Evolutionary conservation across 2,113 vertebrate species (phyloP), one percentile per base, ranked within the genome.

Genomic region (Limanda limanda): DNA sequence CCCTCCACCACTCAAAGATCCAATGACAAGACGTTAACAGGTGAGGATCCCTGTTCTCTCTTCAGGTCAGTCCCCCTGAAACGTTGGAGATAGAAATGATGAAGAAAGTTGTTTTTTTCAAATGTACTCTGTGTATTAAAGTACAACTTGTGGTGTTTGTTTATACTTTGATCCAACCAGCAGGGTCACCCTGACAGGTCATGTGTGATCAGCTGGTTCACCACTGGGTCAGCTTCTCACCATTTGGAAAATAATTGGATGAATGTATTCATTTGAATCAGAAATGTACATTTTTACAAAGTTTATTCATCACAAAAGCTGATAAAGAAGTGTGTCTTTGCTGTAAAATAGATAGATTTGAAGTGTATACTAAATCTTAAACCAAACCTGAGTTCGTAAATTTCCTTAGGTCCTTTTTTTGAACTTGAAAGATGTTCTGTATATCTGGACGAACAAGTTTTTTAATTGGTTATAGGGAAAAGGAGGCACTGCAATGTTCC

Each of bases 1-100:
- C 11, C 48, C 6, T n/a, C 23, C 45, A 48, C 45, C 52, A 31
- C 18, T 65, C 63, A 81, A 64, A 74, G 12, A 78, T 64, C 76
- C 51, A 56, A 54, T 25, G 13, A 15, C 48, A 45, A 45, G 8
- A 58, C 15, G 27, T 68, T n/a, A 21, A 52, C 6, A 20, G 21
- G 25, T 40, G 1, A 74, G 7, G 23, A 67, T 70, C 51, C 45
- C 27, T 58, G 13, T 24, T 4, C 55, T 47, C 55, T 0, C 11
- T 71, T 15, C 31, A 61, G 51, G 18, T 35, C 25, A 64, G 14
- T 5, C 24, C 18, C 9, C 9, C 47, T 57, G 14, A 2, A 56
- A 68, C 2, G 2, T 47, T 6, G 35, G 14, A 57, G 11, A 59
- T 51, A 51, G 14, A 47, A 0, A 0, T 56, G 68, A 14, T 56